phyloP scores from a whole-genome alignment of 2,888 invertebrate genomes.

The Autographa pulchrina region DNA sequence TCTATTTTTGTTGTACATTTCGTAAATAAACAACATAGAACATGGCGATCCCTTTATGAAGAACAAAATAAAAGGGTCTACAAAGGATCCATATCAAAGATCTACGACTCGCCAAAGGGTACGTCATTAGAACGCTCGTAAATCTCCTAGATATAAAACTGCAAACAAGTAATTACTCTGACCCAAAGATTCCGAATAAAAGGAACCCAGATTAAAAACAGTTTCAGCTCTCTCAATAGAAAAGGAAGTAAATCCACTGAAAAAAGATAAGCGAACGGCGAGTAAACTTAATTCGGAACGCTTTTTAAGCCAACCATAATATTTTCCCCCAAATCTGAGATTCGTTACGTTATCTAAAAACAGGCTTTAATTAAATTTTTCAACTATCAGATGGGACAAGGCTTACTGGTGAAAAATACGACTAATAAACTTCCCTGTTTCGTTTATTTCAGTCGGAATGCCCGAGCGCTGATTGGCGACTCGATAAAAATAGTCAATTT shows the following conservation, averaged over 20 bases:
- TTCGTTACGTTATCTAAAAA: slow-evolving; percentile 70
- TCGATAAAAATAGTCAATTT: slow-evolving; percentile 70
- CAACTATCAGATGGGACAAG: slow-evolving; percentile 74
- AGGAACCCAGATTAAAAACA: slow-evolving; percentile 63
- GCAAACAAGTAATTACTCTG: slow-evolving; percentile 62
- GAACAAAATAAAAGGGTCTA: slow-evolving; percentile 35
- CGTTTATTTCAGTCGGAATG: slow-evolving; percentile 57
- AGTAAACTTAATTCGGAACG: slow-evolving; percentile 65
- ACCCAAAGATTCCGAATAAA: slow-evolving; percentile 63
- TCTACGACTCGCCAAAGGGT: slow-evolving; percentile 46
- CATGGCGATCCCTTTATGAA: slow-evolving; percentile 43
- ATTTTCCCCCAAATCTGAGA: slow-evolving; percentile 63
- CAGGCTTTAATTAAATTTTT: slow-evolving; percentile 76
- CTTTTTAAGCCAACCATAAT: slow-evolving; percentile 66
- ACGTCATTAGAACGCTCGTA: slow-evolving; percentile 53
- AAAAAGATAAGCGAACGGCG: slow-evolving; percentile 65
- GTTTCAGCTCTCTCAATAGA: slow-evolving; percentile 59
- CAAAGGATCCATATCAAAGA: slow-evolving; percentile 39
- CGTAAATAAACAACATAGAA: slow-evolving; percentile 39
- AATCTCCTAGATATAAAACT: slow-evolving; percentile 60
- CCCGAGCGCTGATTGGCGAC: slow-evolving; percentile 57
- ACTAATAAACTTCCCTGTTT: slow-evolving; percentile 66
- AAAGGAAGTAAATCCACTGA: slow-evolving; percentile 67
- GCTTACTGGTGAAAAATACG: slow-evolving; percentile 65
- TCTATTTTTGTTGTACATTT: slow-evolving; percentile 42